These are phyloP conservation scores for Streptopelia turtur DNA, from an alignment of 2,797 vertebrate genomes.

Conservation along the genomic window DNA sequence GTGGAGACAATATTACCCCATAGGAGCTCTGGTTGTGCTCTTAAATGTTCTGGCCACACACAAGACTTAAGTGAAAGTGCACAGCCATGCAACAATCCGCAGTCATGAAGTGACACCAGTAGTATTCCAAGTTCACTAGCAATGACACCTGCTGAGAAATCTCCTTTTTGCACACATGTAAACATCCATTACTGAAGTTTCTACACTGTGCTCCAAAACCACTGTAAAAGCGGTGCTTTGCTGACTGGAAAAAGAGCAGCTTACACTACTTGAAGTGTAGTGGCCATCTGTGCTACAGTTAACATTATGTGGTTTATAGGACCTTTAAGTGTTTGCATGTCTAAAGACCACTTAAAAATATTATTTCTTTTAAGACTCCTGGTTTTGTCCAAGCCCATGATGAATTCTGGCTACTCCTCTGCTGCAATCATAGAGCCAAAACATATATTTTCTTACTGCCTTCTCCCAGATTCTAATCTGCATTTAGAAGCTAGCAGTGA, in stretches of 20 bases:
- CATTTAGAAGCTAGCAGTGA: constrained; percentile 67
- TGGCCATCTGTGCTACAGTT: background rate
- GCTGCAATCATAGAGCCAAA: constrained; percentile 63
- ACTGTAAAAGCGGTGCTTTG: background rate
- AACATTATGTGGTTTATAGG: background rate
- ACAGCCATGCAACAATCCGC: background rate
- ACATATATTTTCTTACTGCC: constrained; percentile 65
- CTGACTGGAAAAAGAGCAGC: background rate
- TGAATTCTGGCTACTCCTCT: constrained; percentile 33
- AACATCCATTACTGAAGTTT: background rate
- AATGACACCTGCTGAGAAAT: background rate
- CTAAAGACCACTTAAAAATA: constrained; percentile 22
- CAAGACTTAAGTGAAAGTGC: background rate
- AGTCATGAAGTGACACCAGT: background rate
- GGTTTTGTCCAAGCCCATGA: constrained; percentile 46
- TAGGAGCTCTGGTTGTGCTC: background rate
- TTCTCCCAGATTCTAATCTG: constrained; percentile 67
- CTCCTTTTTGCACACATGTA: background rate
- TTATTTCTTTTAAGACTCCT: constrained; percentile 31
- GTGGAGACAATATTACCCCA: background rate
- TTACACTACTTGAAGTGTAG: background rate
- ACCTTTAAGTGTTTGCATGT: background rate
- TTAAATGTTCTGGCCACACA: background rate
- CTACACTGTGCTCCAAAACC: background rate
- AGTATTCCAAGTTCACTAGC: background rate